These are phyloP conservation scores for Leptinotarsa haldemani DNA, from an alignment of 2,888 invertebrate species.

Conservation along the genomic window DNA sequence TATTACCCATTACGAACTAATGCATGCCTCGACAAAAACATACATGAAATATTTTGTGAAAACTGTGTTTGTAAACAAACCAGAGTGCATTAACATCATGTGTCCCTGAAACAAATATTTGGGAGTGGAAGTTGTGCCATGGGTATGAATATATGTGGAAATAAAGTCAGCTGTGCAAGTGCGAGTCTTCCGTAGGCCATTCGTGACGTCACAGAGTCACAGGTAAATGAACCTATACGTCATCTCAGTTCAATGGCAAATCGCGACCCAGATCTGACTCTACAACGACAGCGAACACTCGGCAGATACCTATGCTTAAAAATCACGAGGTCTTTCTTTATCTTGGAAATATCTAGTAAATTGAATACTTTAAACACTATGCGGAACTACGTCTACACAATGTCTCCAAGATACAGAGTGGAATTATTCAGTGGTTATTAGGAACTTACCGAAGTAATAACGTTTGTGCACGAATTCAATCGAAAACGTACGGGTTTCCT, in stretches of 20 bases:
- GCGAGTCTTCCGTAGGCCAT: conserved; percentile 63
- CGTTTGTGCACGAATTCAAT: no score
- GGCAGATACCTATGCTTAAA: conserved; percentile 13
- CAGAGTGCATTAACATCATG: background rate
- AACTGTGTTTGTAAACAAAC: conserved; percentile 11
- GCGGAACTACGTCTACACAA: conserved; percentile 12
- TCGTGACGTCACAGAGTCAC: conserved; percentile 67
- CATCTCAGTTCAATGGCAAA: conserved; percentile 68
- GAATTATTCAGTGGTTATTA: background rate
- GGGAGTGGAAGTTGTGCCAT: conserved; percentile 34
- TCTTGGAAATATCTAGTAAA: background rate
- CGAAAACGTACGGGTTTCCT: no score
- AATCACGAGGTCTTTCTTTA: conserved; percentile 14
- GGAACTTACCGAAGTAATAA: no score
- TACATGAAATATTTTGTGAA: background rate
- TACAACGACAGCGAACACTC: conserved; percentile 15
- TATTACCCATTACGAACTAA: background rate
- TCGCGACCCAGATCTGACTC: conserved; percentile 63
- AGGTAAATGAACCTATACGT: conserved; percentile 66
- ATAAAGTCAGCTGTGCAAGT: conserved; percentile 46
- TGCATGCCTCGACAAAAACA: no score
- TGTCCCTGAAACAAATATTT: conserved; percentile 30
- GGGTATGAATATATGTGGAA: conserved; percentile 34
- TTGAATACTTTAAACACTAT: conserved; percentile 12
- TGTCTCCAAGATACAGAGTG: conserved; percentile 10